Evolutionary conservation across 2,797 vertebrate species (phyloP), one percentile per base, ranked within the genome.

Genomic region (Emys orbicularis): DNA sequence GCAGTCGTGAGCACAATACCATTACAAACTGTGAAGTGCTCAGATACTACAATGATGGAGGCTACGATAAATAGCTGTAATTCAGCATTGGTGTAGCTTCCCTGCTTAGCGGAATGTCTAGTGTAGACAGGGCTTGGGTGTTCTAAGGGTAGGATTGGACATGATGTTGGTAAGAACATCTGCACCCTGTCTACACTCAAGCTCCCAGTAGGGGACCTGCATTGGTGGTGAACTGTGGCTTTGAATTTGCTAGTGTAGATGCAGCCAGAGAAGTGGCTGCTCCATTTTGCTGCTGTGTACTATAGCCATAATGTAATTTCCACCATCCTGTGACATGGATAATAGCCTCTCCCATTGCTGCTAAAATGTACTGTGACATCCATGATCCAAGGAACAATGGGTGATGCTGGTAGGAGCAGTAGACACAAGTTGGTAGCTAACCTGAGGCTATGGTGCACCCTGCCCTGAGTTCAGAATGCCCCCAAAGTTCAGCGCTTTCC

Each of bases 21-120:
- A 72, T 72, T 72, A 72, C n/a, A 72, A 15, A n/a, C 5, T 54
- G 19, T 72, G 65, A 37, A 21, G 19, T 37, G 9, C 21, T 72
- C 37, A 72, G n/a, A 18, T 21, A 41, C 18, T 9, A 41, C 37
- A 72, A 37, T 68, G 18, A 34, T n/a, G 79, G 96, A 95, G 94
- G 96, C 97, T 96, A 96, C 94, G 97, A 94, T 95, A 97, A 94
- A 95, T 94, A 97, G 94, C 96, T 97, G 95, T 87, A 96, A 95
- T 96, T 79, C 89, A 61, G 77, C 90, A 74, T 94, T 97, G 96
- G 96, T 96, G 94, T 84, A 54, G 0, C 94, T 96, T 90, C 96
- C 90, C 90, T 79, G 90, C 94, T 95, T 56, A 96, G 93, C 96
- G 96, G 88, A 94, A 93, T 13, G 87, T 95, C 94, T 94, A 94